Percentiles rank a stretch among this genome's conserved stretches.
Evolutionary conservation across 2,888 invertebrate genomes (phyloP).

Genomic region (Lithosia quadra): DNA sequence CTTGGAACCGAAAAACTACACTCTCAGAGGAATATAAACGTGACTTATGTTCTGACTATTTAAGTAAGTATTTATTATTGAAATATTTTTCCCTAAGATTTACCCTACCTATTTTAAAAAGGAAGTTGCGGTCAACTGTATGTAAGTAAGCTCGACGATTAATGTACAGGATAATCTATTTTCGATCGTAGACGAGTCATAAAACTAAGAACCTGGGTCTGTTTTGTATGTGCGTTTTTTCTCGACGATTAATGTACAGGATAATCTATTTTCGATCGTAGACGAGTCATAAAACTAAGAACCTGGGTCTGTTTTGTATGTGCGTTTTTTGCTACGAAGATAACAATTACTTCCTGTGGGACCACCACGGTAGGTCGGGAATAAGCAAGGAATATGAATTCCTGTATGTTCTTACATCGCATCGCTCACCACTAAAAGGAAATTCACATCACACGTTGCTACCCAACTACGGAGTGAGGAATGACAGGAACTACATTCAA

Average conservation of each 20-base stretch:
- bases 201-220: background rate
- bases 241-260: constrained; percentile 1
- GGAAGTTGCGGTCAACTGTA: background rate
- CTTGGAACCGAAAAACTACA: too few relatives aligned
- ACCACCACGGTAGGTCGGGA: background rate
- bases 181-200: background rate
- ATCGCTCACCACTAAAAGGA: too few relatives aligned
- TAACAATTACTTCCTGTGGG: background rate
- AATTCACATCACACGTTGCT: too few relatives aligned
- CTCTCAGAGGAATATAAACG: too few relatives aligned
- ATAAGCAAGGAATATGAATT: background rate
- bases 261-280: background rate
- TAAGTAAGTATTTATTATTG: too few relatives aligned
- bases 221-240: too few relatives aligned
- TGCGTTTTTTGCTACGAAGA: background rate
- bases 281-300: background rate
- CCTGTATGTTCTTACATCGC: too few relatives aligned
- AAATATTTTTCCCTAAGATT: background rate
- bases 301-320: background rate
- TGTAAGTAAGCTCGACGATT: background rate
- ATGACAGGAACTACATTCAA: too few relatives aligned
- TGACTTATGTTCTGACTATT: too few relatives aligned
- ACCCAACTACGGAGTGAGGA: too few relatives aligned
- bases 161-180: constrained; percentile 10
- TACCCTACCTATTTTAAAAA: constrained; percentile 1